A percentile compares a stretch with the other conserved stretches of the same genome.
phyloP scores from a whole-genome alignment of 2,797 vertebrate species.

The Peromyscus melanophrys region DNA sequence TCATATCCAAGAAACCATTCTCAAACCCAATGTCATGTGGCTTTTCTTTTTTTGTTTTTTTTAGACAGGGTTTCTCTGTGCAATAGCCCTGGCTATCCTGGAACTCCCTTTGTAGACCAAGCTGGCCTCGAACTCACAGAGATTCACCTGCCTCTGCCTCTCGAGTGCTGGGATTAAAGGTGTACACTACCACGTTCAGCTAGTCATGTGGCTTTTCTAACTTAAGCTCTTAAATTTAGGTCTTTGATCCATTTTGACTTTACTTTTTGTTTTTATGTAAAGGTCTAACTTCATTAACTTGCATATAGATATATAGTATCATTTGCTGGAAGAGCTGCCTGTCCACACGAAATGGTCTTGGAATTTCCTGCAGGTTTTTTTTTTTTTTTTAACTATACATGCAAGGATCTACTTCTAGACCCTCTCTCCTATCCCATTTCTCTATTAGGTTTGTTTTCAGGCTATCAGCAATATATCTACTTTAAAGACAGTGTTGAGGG shows the following conservation, averaged over 20 bases:
- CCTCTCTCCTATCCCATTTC: not conserved
- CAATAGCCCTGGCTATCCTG: too few relatives aligned
- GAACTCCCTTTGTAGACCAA: too few relatives aligned
- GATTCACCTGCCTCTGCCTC: too few relatives aligned
- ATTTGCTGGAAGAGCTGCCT: not conserved
- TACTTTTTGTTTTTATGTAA: not conserved
- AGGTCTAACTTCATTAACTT: not conserved
- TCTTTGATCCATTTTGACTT: not conserved
- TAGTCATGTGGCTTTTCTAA: not conserved
- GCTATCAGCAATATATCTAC: not conserved
- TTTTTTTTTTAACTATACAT: not conserved
- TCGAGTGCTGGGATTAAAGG: too few relatives aligned
- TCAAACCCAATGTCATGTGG: not conserved
- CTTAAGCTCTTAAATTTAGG: not conserved
- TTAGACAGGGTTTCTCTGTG: too few relatives aligned
- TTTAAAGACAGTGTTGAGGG: not conserved
- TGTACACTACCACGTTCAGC: too few relatives aligned
- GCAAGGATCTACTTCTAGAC: not conserved
- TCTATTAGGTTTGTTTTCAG: not conserved
- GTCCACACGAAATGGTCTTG: not conserved
- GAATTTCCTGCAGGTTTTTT: not conserved
- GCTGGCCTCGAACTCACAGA: too few relatives aligned
- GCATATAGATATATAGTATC: not conserved
- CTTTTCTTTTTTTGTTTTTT: too few relatives aligned
- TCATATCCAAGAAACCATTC: not conserved